Evolutionary conservation across 2,797 vertebrate species (phyloP), one percentile per base, ranked within the genome.

Genomic region (Toxotes lorentzi): DNA sequence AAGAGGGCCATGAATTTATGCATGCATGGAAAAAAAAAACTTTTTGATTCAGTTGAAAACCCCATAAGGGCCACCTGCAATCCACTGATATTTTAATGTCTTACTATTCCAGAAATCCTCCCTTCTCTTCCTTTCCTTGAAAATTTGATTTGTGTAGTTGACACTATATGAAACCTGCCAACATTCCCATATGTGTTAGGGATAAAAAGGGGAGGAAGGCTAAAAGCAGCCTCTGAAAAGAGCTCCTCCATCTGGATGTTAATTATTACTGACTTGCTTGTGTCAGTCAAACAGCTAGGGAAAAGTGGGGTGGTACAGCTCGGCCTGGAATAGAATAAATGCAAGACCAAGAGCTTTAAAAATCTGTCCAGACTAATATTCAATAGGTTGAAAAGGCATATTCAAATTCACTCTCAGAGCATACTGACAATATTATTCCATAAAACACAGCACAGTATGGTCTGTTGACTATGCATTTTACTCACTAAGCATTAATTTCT

Each of bases 381-480:
- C 32, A 63, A 4, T 12, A 41, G 43, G 30, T 75, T 80, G 68
- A 83, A 88, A 86, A 79, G 84, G 54, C 74, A 70, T 73, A 67
- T 88, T 89, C 40, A 83, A 69, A 84, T 86, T 70, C 73, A 69
- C 45, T 69, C 76, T 74, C 38, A 4, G 32, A 64, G 50, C 41
- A 67, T 13, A 54, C 41, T 72, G 70, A 51, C 32, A 74, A 60
- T 64, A 59, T 82, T 81, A 64, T 78, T 66, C 35, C 32, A 57
- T 40, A 43, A 71, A 81, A 76, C 38, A 66, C 32, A 51, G 40
- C 47, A 51, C 65, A 82, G 63, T 70, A 75, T 27, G 6, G 24
- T 72, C 70, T 82, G 75, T 86, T 88, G 87, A 82, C 81, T 56
- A 34, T 35, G 79, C 72, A 57, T 86, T 91, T 87, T 50, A 65